Evolutionary conservation across 2,888 invertebrate species (phyloP), one percentile per base, ranked within the genome.

Genomic region (Rotaria magnacalcarata): DNA sequence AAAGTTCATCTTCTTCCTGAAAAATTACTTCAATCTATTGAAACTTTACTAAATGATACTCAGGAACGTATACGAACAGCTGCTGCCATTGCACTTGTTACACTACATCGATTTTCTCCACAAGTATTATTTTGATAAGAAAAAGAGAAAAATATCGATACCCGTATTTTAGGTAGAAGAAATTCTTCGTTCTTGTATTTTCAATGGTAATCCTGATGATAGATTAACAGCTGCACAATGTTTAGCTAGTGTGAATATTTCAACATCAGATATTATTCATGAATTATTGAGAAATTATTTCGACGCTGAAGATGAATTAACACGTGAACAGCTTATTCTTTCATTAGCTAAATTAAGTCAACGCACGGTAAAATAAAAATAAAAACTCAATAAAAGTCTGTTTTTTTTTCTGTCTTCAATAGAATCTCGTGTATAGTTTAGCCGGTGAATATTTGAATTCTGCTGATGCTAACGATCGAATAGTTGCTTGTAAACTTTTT

Each of bases 371-470:
- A 27, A 16, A 11, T 19, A 75, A 7, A 75, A 43, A 24, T 21
- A 11, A 34, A 11, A 27, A 60, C 2, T 41, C 0, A 52, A 21
- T 52, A 8, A 16, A 24, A 34, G 16, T 87, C 8, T 87, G 1
- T 52, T 54, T 60, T 50, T n/a, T 84, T 47, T 24, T 4, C 21
- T 87, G 34, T 52, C 7, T 52, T 34, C 87, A 88, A 24, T 88
- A 91, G 91, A 90, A 89, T 54, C 88, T 91, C 84, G 90, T 90
- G 8, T 90, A 91, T 86, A 90, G 90, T 27, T 90, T 91, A 90
- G 88, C 91, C 21, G 91, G 90, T 3, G 90, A 90, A 86, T 90
- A 90, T 87, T 88, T 91, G n/a, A 91, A 91, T 88, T 90, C 90
- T 87, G 90, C 89, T 87, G 90, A 90, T 87, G 91, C 90, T 90